phyloP scores from a whole-genome alignment of 2,113 vertebrate species.

The Albula glossodonta region DNA sequence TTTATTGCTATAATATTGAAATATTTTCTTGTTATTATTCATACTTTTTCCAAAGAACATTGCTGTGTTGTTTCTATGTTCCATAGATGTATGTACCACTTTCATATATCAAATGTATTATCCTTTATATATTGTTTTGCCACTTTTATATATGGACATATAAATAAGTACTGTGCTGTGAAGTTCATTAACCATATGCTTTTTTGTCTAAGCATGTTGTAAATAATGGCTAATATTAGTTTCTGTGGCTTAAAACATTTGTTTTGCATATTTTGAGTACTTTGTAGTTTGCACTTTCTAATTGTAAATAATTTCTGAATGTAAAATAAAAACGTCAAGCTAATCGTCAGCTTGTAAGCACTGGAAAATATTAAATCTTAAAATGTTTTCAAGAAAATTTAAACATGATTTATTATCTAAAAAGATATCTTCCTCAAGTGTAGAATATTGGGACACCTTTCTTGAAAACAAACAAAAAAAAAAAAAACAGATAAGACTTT shows the following conservation, averaged over 20 bases:
- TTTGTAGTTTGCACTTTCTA: not conserved
- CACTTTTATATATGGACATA: not conserved
- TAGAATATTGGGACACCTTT: not conserved
- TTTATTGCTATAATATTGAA: not conserved
- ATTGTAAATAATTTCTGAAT: not conserved
- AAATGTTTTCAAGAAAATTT: not conserved
- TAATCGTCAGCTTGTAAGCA: not conserved
- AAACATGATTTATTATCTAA: not conserved
- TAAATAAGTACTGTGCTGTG: not conserved
- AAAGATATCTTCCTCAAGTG: not conserved
- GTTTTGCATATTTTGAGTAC: not conserved
- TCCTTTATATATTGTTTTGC: not conserved
- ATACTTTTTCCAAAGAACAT: not conserved
- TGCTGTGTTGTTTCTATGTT: not conserved
- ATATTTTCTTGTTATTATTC: not conserved
- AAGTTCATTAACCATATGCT: not conserved
- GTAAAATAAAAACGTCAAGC: not conserved
- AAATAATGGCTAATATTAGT: not conserved
- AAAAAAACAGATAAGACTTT: not conserved
- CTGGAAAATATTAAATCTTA: conserved; percentile 8
- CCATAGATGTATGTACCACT: not conserved
- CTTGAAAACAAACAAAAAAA: not conserved
- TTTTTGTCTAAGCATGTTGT: not conserved
- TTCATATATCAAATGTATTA: not conserved
- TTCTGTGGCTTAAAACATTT: not conserved